Conservation (phyloP, 2,113 vertebrate species). For the Junco hyemalis region DNA sequence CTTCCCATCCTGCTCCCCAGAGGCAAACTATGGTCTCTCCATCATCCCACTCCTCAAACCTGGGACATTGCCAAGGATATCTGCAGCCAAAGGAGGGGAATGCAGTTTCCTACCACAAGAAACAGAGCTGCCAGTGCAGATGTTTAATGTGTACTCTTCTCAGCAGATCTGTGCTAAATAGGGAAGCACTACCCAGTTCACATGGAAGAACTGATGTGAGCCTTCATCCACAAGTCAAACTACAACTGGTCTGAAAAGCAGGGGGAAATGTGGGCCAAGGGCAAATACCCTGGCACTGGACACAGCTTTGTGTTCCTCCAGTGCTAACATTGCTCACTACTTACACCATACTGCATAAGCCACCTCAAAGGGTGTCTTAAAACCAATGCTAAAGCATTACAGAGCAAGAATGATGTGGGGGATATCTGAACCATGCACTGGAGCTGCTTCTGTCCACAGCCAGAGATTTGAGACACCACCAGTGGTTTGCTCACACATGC, state of each 20-base stretch:
- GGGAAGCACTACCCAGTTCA: not conserved
- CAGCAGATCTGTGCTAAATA: not conserved
- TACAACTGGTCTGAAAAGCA: not conserved
- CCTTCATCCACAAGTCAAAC: not conserved
- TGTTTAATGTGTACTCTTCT: not conserved
- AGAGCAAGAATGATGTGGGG: not conserved
- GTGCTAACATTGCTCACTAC: not conserved
- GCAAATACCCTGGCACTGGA: not conserved
- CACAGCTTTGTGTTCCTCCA: not conserved
- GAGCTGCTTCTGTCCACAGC: not conserved
- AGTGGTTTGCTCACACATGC: not conserved
- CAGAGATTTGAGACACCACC: not conserved
- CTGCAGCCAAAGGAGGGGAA: not conserved
- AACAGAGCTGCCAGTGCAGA: not conserved
- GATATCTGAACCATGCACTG: not conserved
- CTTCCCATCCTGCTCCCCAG: not conserved
- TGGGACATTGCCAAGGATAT: conserved; percentile 2
- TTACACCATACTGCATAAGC: not conserved
- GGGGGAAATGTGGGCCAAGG: not conserved
- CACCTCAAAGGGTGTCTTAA: not conserved
- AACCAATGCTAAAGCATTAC: not conserved
- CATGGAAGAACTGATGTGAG: not conserved
- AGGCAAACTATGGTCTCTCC: not conserved
- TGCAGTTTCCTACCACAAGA: not conserved
- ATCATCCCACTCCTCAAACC: not conserved